phyloP scores from a whole-genome alignment of 1,140 invertebrate species.

The Coptotermes formosanus region DNA sequence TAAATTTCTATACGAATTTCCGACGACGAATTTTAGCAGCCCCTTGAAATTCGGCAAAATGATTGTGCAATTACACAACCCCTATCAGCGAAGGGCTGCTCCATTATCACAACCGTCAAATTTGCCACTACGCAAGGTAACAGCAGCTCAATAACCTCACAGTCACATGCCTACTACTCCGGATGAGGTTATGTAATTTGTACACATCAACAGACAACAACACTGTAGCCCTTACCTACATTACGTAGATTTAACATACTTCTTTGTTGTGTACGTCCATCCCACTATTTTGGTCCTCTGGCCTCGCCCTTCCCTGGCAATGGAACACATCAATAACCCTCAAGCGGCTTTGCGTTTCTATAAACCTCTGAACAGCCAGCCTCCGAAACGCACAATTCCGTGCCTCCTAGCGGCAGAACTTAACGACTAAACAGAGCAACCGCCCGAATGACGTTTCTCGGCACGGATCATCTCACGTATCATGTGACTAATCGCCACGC shows the following conservation, averaged over 20 bases:
- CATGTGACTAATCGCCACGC: too few species aligned
- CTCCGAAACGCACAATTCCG: too few species aligned
- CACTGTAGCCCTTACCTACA: neutral
- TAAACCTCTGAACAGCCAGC: too few species aligned
- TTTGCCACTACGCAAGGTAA: neutral
- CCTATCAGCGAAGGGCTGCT: neutral
- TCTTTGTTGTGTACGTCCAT: neutral
- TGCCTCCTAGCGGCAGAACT: too few species aligned
- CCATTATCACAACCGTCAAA: neutral
- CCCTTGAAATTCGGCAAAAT: neutral
- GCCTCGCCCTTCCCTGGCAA: neutral
- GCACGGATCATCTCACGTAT: too few species aligned
- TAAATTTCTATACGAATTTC: too few species aligned
- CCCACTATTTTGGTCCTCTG: neutral
- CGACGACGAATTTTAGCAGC: too few species aligned
- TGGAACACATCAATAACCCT: too few species aligned
- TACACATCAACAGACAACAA: neutral
- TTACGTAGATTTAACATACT: neutral
- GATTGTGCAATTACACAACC: neutral
- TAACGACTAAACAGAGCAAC: too few species aligned
- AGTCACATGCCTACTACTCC: neutral
- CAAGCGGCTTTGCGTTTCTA: too few species aligned
- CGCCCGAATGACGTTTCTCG: too few species aligned
- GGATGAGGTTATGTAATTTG: neutral
- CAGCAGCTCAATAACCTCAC: neutral